Evolutionary conservation across 2,113 vertebrate species (phyloP), one percentile per base, ranked within the genome.

Genomic region (Uropsilus gracilis): DNA sequence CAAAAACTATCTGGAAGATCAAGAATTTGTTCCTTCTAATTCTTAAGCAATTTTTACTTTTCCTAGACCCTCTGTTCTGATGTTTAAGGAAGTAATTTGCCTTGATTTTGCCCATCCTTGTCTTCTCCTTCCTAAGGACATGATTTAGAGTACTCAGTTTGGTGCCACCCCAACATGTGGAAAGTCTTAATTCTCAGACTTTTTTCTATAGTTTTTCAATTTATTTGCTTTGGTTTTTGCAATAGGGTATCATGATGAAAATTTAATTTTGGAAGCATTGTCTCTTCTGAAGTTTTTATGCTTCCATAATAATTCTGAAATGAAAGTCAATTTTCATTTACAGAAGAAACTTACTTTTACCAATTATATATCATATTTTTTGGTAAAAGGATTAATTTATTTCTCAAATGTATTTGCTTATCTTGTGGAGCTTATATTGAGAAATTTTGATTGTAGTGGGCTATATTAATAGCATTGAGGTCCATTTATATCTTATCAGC

Each of bases 51-150:
- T 34, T 37, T 61, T n/a, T 68, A 34, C 8, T 69, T 83, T 95
- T 86, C 66, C 13, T 14, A 68, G 12, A 61, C 8, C 8, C 20
- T 61, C 59, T 32, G n/a, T 34, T 69, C 12, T 30, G 17, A 69
- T 93, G 76, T 68, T 61, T 91, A 78, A 89, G 84, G 42, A 87
- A 77, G 37, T 82, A 76, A 94, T n/a, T 88, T 89, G 63, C 90
- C 61, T 66, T 72, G 59, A 92, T 63, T 91, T 39, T 61, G 28
- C 28, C 69, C 68, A 16, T 30, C 50, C 30, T 50, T 90, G 68
- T 91, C 46, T 89, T 28, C 39, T 95, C 55, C 59, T 66, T n/a
- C n/a, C 1, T 83, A 93, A 89, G 53, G n/a, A 80, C 20, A 22
- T 16, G 72, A 34, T 89, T 93, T 77, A 72, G 75, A 55, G 8